Conservation (phyloP, 2,888 invertebrate genomes). For the Oscheius myriophilus region DNA sequence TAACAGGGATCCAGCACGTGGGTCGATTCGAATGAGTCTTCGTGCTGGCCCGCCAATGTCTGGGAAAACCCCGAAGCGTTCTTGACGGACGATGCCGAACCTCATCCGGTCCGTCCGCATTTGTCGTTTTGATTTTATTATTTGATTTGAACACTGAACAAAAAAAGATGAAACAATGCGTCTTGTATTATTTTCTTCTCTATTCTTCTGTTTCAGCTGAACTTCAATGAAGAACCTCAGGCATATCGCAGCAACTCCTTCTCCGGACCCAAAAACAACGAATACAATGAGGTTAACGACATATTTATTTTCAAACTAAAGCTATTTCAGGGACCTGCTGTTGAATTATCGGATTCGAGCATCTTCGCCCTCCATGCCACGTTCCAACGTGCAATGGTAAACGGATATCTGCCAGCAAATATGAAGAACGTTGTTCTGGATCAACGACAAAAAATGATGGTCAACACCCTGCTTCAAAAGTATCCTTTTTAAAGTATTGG, state of each 20-base stretch:
- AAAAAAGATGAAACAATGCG: too few relatives aligned
- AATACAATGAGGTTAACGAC: conserved; percentile 9
- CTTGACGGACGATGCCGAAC: conserved; percentile 20
- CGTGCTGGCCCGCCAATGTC: conserved; percentile 19
- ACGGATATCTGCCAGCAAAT: conserved; percentile 8
- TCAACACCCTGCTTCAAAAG: conserved; percentile 21
- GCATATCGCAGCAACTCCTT: conserved; percentile 5
- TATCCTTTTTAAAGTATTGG: neutral
- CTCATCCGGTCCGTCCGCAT: conserved; percentile 20
- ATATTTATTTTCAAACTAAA: too few relatives aligned
- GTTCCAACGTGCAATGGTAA: conserved; percentile 15
- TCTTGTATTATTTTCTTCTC: neutral
- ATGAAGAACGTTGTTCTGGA: conserved; percentile 14
- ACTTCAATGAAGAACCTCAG: conserved; percentile 9
- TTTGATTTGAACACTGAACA: too few relatives aligned
- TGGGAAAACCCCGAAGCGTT: conserved; percentile 25
- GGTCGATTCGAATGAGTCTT: conserved; percentile 12
- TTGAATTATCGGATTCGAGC: conserved; percentile 9
- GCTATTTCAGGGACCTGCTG: neutral
- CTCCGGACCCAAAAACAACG: conserved; percentile 6
- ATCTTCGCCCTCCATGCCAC: conserved; percentile 15
- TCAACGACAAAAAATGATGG: conserved; percentile 4
- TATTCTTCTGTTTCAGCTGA: conserved; percentile 5
- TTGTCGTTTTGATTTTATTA: too few relatives aligned
- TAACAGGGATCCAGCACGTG: conserved; percentile 18